These are phyloP conservation scores for Sanderia malayensis DNA, from an alignment of 30 jellyfish, hydroid and myxozoan species.

Conservation along the genomic window DNA sequence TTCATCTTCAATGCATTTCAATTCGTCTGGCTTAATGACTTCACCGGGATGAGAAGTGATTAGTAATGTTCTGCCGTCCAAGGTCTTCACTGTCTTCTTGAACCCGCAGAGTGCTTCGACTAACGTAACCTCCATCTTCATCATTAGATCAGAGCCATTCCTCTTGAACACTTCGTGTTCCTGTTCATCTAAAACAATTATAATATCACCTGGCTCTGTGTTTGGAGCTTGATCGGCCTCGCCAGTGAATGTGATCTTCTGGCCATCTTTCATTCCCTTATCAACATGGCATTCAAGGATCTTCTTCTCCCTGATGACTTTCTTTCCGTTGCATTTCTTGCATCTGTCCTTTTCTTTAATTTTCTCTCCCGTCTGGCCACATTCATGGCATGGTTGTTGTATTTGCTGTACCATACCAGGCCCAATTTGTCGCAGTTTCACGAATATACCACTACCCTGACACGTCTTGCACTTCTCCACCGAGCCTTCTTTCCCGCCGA, in stretches of 20 bases:
- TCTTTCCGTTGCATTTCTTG: conserved; percentile 87
- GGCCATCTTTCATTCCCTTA: conserved; percentile 96
- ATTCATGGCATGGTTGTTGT: conserved; percentile 95
- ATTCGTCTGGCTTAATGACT: conserved; percentile 80
- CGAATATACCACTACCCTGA: conserved; percentile 86
- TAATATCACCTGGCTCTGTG: conserved; percentile 96
- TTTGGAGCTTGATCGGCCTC: conserved; percentile 98
- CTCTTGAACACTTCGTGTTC: conserved; percentile 76
- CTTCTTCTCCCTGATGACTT: conserved; percentile 78
- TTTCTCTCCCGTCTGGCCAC: conserved; percentile 95
- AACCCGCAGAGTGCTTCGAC: conserved; percentile 94
- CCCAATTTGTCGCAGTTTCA: conserved; percentile 87
- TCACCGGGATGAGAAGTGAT: conserved; percentile 86
- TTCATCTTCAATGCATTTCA: conserved; percentile 74
- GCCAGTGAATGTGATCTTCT: conserved; percentile 70
- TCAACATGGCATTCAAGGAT: conserved; percentile 67
- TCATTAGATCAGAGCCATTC: conserved; percentile 53
- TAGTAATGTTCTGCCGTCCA: conserved; percentile 66
- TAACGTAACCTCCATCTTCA: conserved; percentile 71
- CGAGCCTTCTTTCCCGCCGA: conserved; percentile 95
- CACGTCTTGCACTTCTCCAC: conserved; percentile 87
- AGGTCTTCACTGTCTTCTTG: conserved; percentile 59
- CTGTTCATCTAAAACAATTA: conserved; percentile 85
- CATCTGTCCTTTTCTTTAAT: conserved; percentile 90
- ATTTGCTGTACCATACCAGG: conserved; percentile 98